Conservation (phyloP, 2,113 vertebrate species). For the Misgurnus mizolepis region DNA sequence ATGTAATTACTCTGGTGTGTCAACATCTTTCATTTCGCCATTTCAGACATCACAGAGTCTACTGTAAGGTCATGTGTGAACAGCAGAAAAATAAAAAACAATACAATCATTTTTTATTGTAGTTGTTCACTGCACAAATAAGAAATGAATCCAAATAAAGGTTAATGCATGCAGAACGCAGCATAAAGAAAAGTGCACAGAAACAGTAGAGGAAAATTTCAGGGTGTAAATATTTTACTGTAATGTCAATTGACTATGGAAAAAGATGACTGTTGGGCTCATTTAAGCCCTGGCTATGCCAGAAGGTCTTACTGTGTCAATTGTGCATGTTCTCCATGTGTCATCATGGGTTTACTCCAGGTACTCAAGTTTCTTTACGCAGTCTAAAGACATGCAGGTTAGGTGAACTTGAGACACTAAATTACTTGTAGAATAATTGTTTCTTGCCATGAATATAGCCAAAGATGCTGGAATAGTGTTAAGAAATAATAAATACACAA, state of each 20-base stretch:
- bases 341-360: too few relatives aligned
- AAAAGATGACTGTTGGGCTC: neutral
- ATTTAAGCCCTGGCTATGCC: too few relatives aligned
- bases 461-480: too few relatives aligned
- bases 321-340: too few relatives aligned
- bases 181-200: neutral
- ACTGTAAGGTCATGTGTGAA: slow-evolving; percentile 65
- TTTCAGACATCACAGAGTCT: slow-evolving; percentile 65
- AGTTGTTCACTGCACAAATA: neutral
- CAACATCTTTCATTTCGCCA: slow-evolving; percentile 74
- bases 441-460: too few relatives aligned
- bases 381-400: too few relatives aligned
- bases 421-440: too few relatives aligned
- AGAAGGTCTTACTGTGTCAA: too few relatives aligned
- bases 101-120: neutral
- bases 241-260: slow-evolving; percentile 32
- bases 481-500: too few relatives aligned
- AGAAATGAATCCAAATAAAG: neutral
- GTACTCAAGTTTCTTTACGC: too few relatives aligned
- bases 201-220: slow-evolving; percentile 35
- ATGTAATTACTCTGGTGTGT: slow-evolving; percentile 77
- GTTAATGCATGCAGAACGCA: slow-evolving; percentile 26
- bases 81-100: neutral
- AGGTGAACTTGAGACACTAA: too few relatives aligned
- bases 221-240: slow-evolving; percentile 6